Evolutionary conservation across 2,113 vertebrate species (phyloP), one percentile per base, ranked within the genome.

Genomic region (Strigops habroptila): DNA sequence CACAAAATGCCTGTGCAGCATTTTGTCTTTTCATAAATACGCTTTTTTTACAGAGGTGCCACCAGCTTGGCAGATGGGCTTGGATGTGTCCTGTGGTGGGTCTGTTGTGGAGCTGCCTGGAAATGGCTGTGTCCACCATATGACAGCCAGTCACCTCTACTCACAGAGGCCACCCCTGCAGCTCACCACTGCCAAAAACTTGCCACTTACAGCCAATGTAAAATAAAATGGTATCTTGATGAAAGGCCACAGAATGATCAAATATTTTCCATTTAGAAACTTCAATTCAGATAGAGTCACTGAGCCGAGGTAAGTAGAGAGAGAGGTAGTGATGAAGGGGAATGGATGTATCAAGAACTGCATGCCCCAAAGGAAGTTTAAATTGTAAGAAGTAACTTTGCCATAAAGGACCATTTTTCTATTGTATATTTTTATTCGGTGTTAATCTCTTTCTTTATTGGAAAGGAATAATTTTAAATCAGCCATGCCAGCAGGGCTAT

Each of bases 31-130:
- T 76, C 25, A 35, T 48, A 53, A 60, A 59, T 35, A 24, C 1
- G 21, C n/a, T 8, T 3, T 71, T 53, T 60, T 14, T 31, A 14
- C 23, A 43, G 24, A 53, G 11, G 13, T 1, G 1, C 10, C 16
- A 48, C 2, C 6, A 25, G 12, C 6, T 76, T 18, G 9, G 22
- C 15, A 24, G 8, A 48, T 14, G 31, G n/a, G 8, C 13, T 33
- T 2, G 0, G 11, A 18, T 21, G 5, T 53, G 33, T 52, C 18
- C 8, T 71, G 14, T 23, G 14, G 30, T 15, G 21, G 8, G 30
- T 76, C 55, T 1, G 0, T 12, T 81, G 48, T 18, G 43, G 14
- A 70, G 8, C 25, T 6, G 9, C 3, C 7, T 30, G 23, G 46
- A 43, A 44, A 9, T 2, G 1, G 7, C 37, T 41, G 28, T 46